Conservation (phyloP, 2,888 invertebrate species). For the Temnothorax unifasciatus region DNA sequence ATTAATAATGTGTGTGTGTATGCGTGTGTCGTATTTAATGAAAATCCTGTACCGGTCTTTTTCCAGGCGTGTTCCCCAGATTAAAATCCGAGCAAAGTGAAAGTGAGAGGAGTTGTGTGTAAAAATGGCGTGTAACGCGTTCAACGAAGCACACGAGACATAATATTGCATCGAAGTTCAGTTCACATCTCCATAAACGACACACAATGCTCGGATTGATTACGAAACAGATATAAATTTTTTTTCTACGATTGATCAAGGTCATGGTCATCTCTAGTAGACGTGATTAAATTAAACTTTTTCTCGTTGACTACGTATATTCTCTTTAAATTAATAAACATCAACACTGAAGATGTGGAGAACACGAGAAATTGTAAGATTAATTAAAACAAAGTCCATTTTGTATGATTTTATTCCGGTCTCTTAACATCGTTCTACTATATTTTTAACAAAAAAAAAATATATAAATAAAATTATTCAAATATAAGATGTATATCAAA, state of each 20-base stretch:
- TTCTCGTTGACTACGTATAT: no score
- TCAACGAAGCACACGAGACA: not conserved
- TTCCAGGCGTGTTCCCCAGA: constrained; percentile 6
- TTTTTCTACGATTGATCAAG: constrained; percentile 17
- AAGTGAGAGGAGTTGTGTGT: constrained; percentile 79
- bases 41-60: constrained; percentile 59
- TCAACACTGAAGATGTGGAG: not conserved
- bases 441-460: not conserved
- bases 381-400: not conserved
- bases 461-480: not conserved
- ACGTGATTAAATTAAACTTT: not conserved
- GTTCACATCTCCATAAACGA: not conserved
- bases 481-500: not conserved
- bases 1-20: not conserved
- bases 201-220: constrained; percentile 15
- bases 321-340: not conserved
- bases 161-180: constrained; percentile 9
- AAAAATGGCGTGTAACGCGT: constrained; percentile 70
- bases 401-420: not conserved
- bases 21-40: not conserved
- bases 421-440: not conserved
- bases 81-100: constrained; percentile 77
- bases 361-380: not conserved
- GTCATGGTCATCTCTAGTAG: not conserved
- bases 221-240: constrained; percentile 22